These are phyloP conservation scores for Rhea pennata DNA, from an alignment of 2,113 vertebrate species.

Conservation along the genomic window DNA sequence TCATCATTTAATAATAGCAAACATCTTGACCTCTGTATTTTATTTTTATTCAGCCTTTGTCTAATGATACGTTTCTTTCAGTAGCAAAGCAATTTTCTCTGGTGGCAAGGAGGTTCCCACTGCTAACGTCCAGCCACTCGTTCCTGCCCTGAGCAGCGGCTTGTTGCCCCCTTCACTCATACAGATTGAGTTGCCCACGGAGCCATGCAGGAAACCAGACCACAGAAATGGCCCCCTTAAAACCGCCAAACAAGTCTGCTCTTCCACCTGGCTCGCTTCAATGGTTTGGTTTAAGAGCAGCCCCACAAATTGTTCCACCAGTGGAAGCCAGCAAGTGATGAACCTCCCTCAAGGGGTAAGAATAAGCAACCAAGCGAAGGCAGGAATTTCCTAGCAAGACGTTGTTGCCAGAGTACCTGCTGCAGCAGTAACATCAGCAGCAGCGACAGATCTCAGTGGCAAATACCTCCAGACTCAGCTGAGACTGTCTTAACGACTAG, in stretches of 20 bases:
- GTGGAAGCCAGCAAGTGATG: neutral
- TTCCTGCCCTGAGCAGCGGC: neutral
- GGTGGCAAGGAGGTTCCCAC: fast-evolving
- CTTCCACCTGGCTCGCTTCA: neutral
- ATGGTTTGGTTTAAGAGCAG: neutral
- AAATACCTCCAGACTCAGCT: neutral
- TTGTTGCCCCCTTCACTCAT: neutral
- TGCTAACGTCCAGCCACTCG: neutral
- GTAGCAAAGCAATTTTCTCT: neutral
- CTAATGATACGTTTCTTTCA: neutral
- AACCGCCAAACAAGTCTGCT: neutral
- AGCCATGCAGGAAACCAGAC: neutral
- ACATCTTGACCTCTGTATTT: neutral
- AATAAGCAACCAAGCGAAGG: neutral
- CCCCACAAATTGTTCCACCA: neutral
- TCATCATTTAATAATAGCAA: neutral
- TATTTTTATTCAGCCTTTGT: neutral
- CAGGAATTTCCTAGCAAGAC: neutral
- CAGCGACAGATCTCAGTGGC: neutral
- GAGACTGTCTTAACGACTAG: neutral
- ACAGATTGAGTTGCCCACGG: neutral
- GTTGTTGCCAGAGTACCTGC: fast-evolving
- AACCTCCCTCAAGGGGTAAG: neutral
- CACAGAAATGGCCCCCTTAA: neutral
- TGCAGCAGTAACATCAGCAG: neutral